These are phyloP conservation scores for Andricus curvator DNA, from an alignment of 2,888 invertebrate species.

Conservation along the genomic window DNA sequence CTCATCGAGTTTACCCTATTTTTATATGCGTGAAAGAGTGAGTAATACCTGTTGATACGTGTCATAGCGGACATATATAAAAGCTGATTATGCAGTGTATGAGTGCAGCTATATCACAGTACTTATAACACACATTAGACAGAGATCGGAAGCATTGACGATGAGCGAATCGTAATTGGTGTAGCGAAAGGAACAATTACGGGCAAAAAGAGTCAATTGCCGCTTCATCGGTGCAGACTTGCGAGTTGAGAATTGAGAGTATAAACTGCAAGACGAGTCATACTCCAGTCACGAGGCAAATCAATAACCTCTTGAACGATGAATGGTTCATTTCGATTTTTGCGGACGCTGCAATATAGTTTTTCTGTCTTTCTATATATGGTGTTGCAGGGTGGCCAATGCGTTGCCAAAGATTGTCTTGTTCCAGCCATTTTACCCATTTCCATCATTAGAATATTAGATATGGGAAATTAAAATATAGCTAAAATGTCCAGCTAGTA, in stretches of 20 bases:
- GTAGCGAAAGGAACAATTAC: constrained; percentile 16
- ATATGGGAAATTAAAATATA: too few relatives aligned
- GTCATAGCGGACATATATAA: background rate
- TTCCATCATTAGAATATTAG: too few relatives aligned
- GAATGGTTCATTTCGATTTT: constrained; percentile 1
- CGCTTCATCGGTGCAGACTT: constrained; percentile 15
- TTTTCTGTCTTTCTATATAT: background rate
- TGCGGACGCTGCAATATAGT: background rate
- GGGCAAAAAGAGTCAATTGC: constrained; percentile 9
- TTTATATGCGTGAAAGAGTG: constrained; percentile 2
- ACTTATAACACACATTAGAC: background rate
- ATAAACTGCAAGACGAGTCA: constrained; percentile 1
- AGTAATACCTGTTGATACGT: background rate
- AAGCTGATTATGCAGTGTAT: background rate
- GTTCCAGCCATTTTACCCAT: too few relatives aligned
- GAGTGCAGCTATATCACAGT: background rate
- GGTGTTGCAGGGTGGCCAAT: background rate
- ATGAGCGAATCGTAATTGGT: constrained; percentile 11
- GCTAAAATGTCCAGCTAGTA: too few relatives aligned
- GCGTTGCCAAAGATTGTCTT: too few relatives aligned
- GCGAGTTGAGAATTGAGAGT: background rate
- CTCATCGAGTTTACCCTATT: constrained; percentile 11
- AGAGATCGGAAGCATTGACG: constrained; percentile 2
- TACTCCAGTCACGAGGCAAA: constrained; percentile 16
- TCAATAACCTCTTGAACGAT: constrained; percentile 12